These are phyloP conservation scores for Pipistrellus nathusii DNA, from an alignment of 2,797 vertebrate genomes.

Conservation along the genomic window DNA sequence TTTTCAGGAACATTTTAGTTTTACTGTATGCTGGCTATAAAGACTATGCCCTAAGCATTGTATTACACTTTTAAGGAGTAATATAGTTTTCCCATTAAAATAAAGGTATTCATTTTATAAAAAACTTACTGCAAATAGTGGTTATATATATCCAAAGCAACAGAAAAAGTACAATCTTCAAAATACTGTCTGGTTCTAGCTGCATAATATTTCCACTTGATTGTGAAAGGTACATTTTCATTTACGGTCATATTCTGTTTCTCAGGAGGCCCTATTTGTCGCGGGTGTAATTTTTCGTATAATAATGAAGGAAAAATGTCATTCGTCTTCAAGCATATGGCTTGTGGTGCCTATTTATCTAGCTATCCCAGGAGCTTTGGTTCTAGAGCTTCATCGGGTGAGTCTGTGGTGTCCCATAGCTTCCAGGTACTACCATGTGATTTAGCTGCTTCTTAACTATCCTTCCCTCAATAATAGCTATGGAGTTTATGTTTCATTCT, in stretches of 20 bases:
- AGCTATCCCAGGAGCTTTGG: background rate
- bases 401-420: background rate
- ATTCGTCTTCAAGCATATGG: background rate
- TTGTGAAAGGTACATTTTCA: conserved; percentile 29
- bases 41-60: conserved; percentile 41
- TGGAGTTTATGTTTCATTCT: background rate
- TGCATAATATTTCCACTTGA: conserved; percentile 63
- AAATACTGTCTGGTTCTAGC: conserved; percentile 49
- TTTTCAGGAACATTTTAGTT: conserved; percentile 67
- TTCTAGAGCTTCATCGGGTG: background rate
- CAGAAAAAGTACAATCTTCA: conserved; percentile 30
- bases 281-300: background rate
- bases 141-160: conserved; percentile 53
- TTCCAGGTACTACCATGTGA: background rate
- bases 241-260: conserved; percentile 42
- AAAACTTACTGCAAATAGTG: conserved; percentile 61
- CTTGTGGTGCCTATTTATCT: background rate
- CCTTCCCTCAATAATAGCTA: background rate
- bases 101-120: conserved; percentile 65
- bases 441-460: background rate
- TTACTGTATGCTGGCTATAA: conserved; percentile 58
- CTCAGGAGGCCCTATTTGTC: background rate
- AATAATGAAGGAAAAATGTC: background rate
- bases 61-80: conserved; percentile 56
- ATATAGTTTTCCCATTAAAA: conserved; percentile 64